Conservation (phyloP, 2,888 invertebrate genomes). For the Pheosia tremula region DNA sequence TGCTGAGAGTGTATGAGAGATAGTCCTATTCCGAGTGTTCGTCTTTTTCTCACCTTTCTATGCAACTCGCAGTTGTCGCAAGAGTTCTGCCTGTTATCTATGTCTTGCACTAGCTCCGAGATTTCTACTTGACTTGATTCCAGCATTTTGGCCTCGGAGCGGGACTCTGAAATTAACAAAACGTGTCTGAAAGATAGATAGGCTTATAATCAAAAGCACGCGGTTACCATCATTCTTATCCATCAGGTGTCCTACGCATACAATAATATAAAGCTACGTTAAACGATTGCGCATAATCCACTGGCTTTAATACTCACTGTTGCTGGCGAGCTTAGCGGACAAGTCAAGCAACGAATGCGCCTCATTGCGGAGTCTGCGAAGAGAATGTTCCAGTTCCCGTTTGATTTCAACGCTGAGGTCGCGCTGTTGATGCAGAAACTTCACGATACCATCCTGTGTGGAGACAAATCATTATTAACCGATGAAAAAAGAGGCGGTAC, state of each 20-base stretch:
- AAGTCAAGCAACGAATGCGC: slow-evolving; percentile 88
- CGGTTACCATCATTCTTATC: too few relatives aligned
- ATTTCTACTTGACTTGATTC: slow-evolving; percentile 64
- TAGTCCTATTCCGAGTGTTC: too few relatives aligned
- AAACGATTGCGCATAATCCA: too few relatives aligned
- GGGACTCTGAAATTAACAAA: slow-evolving; percentile 46
- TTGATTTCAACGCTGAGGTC: slow-evolving; percentile 84
- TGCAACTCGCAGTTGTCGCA: slow-evolving; percentile 71
- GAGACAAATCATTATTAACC: neutral
- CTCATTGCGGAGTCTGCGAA: slow-evolving; percentile 87
- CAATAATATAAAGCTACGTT: too few relatives aligned
- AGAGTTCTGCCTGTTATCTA: slow-evolving; percentile 45
- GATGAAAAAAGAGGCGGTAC: too few relatives aligned
- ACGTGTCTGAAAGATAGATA: too few relatives aligned
- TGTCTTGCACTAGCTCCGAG: slow-evolving; percentile 64
- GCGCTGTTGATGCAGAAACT: slow-evolving; percentile 80
- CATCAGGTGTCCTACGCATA: too few relatives aligned
- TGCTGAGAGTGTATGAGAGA: too few relatives aligned
- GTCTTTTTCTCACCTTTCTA: slow-evolving; percentile 54
- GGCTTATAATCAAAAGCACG: too few relatives aligned
- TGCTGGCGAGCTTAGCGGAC: slow-evolving; percentile 62
- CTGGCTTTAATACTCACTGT: slow-evolving; percentile 48
- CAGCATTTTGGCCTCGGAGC: slow-evolving; percentile 62
- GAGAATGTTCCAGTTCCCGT: slow-evolving; percentile 87
- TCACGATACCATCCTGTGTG: slow-evolving; percentile 75